Evolutionary conservation across 2,113 vertebrate genomes (phyloP).

Genomic region (Equus przewalskii): DNA sequence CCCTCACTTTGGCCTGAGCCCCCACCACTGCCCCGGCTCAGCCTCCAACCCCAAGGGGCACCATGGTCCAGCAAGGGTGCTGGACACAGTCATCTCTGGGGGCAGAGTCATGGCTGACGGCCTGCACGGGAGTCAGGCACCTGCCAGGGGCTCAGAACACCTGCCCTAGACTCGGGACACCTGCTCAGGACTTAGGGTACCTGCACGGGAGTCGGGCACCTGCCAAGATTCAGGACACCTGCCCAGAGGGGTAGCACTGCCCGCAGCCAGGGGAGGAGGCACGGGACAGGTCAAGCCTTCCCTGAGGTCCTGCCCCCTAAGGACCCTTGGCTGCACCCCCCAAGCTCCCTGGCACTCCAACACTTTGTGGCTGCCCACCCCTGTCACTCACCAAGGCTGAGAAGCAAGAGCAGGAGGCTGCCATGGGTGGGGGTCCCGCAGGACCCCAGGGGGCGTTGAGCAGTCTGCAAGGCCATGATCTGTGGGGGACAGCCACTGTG

Average conservation of each 20-base stretch:
- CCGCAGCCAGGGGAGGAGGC: not conserved
- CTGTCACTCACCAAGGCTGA: conserved; percentile 44
- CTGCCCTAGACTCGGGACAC: not conserved
- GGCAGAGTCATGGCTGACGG: not conserved
- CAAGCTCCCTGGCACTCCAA: rapidly evolving
- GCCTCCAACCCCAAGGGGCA: not conserved
- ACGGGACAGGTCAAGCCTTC: not conserved
- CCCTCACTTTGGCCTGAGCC: not conserved
- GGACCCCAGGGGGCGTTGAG: rapidly evolving
- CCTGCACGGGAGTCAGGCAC: not conserved
- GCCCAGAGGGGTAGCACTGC: not conserved
- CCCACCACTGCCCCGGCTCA: not conserved
- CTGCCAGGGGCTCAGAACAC: not conserved
- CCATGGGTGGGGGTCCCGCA: rapidly evolving
- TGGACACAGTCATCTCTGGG: not conserved
- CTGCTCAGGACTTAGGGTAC: not conserved
- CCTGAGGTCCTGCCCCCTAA: not conserved
- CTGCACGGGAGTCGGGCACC: not conserved
- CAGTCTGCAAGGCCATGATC: not conserved
- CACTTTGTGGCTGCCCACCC: rapidly evolving
- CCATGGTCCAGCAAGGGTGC: rapidly evolving
- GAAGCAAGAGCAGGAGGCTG: conserved; percentile 43
- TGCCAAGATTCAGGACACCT: not conserved
- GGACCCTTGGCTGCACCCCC: not conserved
- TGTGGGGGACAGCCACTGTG: not conserved